Base-by-base conservation (phyloP, 2,888 invertebrate species). In the Ceratothoa steindachneri region DNA sequence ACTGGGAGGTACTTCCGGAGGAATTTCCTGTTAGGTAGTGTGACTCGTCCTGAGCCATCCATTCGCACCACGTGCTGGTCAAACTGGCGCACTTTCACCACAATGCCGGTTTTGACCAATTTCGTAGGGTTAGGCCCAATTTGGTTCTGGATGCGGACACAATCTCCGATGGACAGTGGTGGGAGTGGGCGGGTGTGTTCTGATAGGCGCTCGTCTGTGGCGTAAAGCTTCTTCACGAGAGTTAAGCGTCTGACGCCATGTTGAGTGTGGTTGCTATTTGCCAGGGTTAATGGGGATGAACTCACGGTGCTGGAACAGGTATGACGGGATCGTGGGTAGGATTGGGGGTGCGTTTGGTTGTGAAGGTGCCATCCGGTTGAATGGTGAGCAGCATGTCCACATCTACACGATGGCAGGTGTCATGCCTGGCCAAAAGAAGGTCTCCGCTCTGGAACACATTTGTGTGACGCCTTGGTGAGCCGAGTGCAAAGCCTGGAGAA, bases 401-500 rank as follows among this genome's bases (percentile, higher is more conserved):
- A 30, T 41, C 2, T n/a, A 29, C 4, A 30, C 2, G 60, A 74
- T 71, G 41, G 30, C 1, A 7, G 53, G 30, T 7, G 71, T 71
- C 27, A 74, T 67, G 30, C 60, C 67, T 24, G 74, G 55, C 71
- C 67, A 74, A 30, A 73, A 69, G 41, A 73, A 22, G 1, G 66
- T n/a, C n/a, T n/a, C n/a, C n/a, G n/a, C n/a, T n/a, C n/a, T n/a
- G n/a, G n/a, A n/a, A n/a, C n/a, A n/a, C n/a, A n/a, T n/a, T n/a
- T n/a, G n/a, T n/a, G n/a, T n/a, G n/a, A n/a, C n/a, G n/a, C n/a
- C n/a, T n/a, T n/a, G n/a, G n/a, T n/a, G n/a, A n/a, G n/a, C n/a
- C n/a, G n/a, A n/a, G 53, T 19, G 51, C 3, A 67, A 71, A 9
- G n/a, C 4, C 12, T 67, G 67, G n/a, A 74, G 60, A 1, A 55